Percentiles rank a stretch among this genome's conserved stretches.
Conservation (phyloP, 2,888 invertebrate species). For the Hoplodrina ambigua region DNA sequence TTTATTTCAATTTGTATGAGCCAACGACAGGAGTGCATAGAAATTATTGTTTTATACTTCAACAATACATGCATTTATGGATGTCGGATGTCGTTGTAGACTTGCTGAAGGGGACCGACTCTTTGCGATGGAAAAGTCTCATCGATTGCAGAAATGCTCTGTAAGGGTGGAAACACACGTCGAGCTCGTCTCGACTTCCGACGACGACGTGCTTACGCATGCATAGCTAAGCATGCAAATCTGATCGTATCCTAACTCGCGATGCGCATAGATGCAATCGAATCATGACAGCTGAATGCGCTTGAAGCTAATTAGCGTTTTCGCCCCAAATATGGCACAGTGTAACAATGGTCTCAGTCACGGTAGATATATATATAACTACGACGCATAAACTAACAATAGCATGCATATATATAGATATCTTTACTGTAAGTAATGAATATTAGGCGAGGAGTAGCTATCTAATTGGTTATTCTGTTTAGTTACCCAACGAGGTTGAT, state of each 20-base stretch:
- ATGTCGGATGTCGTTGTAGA: conserved; percentile 53
- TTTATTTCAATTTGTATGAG: conserved; percentile 40
- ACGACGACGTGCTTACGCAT: conserved; percentile 44
- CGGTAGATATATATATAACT: conserved; percentile 1
- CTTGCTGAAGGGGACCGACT: conserved; percentile 37
- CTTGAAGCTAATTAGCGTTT: conserved; percentile 48
- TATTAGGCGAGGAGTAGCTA: conserved; percentile 64
- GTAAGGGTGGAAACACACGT: conserved; percentile 37
- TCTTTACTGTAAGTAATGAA: conserved; percentile 56
- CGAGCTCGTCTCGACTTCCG: conserved; percentile 30
- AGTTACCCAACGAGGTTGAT: conserved; percentile 74
- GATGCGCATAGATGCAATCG: conserved; percentile 42
- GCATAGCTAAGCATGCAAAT: conserved; percentile 40
- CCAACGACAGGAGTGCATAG: conserved; percentile 30
- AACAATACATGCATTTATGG: conserved; percentile 50
- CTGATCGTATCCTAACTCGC: conserved; percentile 25
- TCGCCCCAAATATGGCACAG: conserved; percentile 23
- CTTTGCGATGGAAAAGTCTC: conserved; percentile 40
- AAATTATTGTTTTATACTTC: conserved; percentile 45
- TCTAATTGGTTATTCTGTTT: conserved; percentile 83
- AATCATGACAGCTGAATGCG: conserved; percentile 48
- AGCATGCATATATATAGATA: conserved; percentile 12
- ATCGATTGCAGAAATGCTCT: conserved; percentile 46
- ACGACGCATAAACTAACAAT: conserved; percentile 9
- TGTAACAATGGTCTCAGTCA: conserved; percentile 17